Percentiles rank a stretch among this genome's conserved stretches.
These are phyloP conservation scores for Campaea margaritaria DNA, from an alignment of 2,888 invertebrate genomes.

Conservation along the genomic window DNA sequence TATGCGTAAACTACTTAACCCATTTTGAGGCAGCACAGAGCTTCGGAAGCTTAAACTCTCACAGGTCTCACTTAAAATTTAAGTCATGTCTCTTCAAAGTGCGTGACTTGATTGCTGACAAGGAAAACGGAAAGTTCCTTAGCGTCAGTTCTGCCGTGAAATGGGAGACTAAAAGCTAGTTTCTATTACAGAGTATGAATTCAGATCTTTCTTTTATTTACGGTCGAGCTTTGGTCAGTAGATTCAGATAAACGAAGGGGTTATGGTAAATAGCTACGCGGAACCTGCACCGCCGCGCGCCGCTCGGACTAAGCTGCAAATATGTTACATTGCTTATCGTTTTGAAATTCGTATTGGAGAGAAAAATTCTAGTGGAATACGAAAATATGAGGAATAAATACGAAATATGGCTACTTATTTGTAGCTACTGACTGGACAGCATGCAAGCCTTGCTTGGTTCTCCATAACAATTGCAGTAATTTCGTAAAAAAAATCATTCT, in stretches of 20 bases:
- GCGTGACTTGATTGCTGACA: no score
- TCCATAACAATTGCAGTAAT: no score
- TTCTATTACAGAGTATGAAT: neutral
- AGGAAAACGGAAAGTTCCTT: no score
- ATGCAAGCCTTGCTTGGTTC: no score
- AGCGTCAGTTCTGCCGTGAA: neutral
- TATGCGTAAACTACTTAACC: no score
- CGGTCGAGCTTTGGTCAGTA: slow-evolving; percentile 19
- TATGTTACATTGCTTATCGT: slow-evolving; percentile 21
- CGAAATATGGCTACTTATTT: neutral
- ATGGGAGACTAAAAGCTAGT: neutral
- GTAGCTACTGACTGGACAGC: no score
- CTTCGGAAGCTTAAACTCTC: no score
- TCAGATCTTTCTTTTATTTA: slow-evolving; percentile 4
- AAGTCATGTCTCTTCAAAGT: no score
- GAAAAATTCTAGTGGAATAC: slow-evolving; percentile 20
- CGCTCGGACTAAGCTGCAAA: slow-evolving; percentile 22
- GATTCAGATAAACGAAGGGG: slow-evolving; percentile 29
- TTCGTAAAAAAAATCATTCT: no score
- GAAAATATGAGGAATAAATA: neutral
- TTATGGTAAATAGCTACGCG: slow-evolving; percentile 30
- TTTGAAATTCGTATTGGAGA: slow-evolving; percentile 2
- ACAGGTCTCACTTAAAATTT: no score
- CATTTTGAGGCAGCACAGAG: no score
- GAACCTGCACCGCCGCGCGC: slow-evolving; percentile 24